phyloP scores from a whole-genome alignment of 2,888 invertebrate genomes.

The Azorinus chamasolen region DNA sequence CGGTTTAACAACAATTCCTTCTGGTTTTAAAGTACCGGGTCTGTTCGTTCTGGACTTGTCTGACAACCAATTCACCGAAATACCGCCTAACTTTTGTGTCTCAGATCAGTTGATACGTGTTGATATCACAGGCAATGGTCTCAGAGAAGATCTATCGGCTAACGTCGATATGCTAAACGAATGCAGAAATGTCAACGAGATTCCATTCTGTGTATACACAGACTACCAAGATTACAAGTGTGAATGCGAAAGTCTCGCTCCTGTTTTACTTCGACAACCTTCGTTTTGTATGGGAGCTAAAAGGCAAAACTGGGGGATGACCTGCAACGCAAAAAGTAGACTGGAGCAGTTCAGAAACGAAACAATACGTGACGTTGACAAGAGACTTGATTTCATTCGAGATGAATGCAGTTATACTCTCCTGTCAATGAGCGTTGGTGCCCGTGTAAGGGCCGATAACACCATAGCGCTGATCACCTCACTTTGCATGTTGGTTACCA shows the following conservation, averaged over 20 bases:
- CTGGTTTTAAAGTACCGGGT: conserved; percentile 37
- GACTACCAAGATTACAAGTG: conserved; percentile 34
- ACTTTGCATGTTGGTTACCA: too few species aligned
- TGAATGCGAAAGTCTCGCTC: conserved; percentile 42
- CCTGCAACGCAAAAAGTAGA: conserved; percentile 3
- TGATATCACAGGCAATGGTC: conserved; percentile 46
- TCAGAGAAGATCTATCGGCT: conserved; percentile 23
- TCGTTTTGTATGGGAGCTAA: conserved; percentile 38
- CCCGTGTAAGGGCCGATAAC: too few species aligned
- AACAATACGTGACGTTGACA: too few species aligned
- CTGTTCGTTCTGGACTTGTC: conserved; percentile 59
- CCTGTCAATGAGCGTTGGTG: too few species aligned
- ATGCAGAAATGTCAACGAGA: conserved; percentile 46
- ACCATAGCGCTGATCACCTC: too few species aligned
- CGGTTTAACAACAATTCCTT: conserved; percentile 41
- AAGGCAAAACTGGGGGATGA: conserved; percentile 5
- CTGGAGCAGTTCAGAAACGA: too few species aligned
- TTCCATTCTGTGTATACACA: conserved; percentile 57
- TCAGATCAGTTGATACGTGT: conserved; percentile 51
- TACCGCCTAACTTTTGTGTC: conserved; percentile 51
- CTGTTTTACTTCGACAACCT: conserved; percentile 25
- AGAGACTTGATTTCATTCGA: too few species aligned
- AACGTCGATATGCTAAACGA: conserved; percentile 28
- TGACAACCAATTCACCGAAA: conserved; percentile 38
- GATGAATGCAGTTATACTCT: too few species aligned